Conservation (phyloP, 2,113 vertebrate species). For the Nanorana parkeri region DNA sequence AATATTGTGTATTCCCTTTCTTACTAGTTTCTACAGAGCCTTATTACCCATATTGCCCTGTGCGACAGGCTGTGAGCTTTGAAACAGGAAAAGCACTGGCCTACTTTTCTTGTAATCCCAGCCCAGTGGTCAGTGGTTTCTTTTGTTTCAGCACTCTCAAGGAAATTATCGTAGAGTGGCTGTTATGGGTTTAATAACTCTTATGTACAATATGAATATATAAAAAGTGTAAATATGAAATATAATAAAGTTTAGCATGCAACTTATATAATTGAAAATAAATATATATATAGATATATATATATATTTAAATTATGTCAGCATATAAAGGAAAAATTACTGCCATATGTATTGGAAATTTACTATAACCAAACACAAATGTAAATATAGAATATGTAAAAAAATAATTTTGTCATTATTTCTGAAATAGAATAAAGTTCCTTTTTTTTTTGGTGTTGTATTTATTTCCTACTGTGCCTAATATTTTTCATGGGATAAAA, state of each 20-base stretch:
- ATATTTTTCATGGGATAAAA: neutral
- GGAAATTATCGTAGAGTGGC: conserved; percentile 26
- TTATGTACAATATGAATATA: conserved; percentile 69
- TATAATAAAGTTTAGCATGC: conserved; percentile 85
- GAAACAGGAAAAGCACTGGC: neutral
- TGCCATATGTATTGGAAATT: conserved; percentile 79
- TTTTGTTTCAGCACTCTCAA: neutral
- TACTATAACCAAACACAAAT: conserved; percentile 80
- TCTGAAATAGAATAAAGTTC: conserved; percentile 90
- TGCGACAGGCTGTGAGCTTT: conserved; percentile 21
- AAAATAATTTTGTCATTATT: conserved; percentile 86
- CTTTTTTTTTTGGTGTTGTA: conserved; percentile 72
- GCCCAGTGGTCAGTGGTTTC: neutral
- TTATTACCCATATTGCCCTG: conserved; percentile 45
- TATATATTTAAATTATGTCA: conserved; percentile 79
- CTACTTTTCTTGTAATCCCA: neutral
- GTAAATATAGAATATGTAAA: conserved; percentile 96
- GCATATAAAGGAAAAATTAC: conserved; percentile 76
- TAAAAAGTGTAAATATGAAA: conserved; percentile 80
- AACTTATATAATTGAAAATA: conserved; percentile 72
- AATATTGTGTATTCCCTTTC: conserved; percentile 48
- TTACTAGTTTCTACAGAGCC: conserved; percentile 49
- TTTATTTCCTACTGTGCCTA: neutral
- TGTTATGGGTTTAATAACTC: conserved; percentile 68
- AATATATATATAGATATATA: conserved; percentile 74